Conservation (phyloP, 2,113 vertebrate genomes). For the Larimichthys polyactis region DNA sequence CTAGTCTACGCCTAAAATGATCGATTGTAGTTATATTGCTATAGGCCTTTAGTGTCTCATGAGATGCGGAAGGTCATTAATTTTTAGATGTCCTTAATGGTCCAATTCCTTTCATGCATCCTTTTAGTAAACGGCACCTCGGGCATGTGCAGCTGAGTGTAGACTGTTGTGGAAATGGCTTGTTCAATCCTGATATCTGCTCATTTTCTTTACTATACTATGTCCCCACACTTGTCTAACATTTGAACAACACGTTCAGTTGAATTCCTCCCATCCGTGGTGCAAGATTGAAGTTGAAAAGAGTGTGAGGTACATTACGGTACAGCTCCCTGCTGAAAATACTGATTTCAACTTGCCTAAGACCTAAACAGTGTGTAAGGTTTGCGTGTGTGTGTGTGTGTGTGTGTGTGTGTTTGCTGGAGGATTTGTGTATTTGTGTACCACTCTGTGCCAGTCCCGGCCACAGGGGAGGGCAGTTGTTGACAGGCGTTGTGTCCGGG, state of each 20-base stretch:
- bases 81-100: constrained; percentile 28
- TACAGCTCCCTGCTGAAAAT: constrained; percentile 17
- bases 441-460: constrained; percentile 55
- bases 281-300: constrained; percentile 23
- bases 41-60: constrained; percentile 45
- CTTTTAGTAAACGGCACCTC: constrained; percentile 40
- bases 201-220: neutral
- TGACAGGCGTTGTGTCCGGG: constrained; percentile 59
- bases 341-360: constrained; percentile 5
- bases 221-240: neutral
- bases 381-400: neutral
- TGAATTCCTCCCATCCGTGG: neutral
- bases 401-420: constrained; percentile 3
- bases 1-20: constrained; percentile 52
- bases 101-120: constrained; percentile 17
- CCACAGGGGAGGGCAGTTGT: constrained; percentile 55
- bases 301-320: neutral
- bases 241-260: constrained; percentile 16
- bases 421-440: constrained; percentile 44
- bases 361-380: neutral
- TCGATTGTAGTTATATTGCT: constrained; percentile 45
- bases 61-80: constrained; percentile 46
- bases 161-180: constrained; percentile 15
- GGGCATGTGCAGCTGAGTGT: constrained; percentile 12
- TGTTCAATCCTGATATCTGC: constrained; percentile 3